Evolutionary conservation across 2,113 vertebrate species (phyloP).

Genomic region (Catagonus wagneri): DNA sequence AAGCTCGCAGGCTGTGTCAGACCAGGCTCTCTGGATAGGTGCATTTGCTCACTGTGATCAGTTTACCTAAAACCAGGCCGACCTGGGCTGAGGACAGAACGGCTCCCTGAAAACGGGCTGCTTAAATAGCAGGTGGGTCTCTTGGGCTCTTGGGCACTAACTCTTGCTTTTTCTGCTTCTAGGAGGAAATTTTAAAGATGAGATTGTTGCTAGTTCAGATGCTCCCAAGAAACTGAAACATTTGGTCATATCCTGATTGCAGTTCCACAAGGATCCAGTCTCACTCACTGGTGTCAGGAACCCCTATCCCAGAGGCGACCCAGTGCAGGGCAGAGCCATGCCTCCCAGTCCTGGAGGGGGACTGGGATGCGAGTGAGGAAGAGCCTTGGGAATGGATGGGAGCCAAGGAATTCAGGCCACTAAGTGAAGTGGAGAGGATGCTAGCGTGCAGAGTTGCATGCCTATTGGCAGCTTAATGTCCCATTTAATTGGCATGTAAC

Average conservation of each 20-base stretch:
- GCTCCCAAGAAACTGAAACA: background rate
- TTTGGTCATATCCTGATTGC: background rate
- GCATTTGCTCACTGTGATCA: background rate
- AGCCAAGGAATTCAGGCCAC: conserved; percentile 44
- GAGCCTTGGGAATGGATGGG: background rate
- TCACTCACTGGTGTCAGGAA: background rate
- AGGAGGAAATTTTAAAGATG: conserved; percentile 3
- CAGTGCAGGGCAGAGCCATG: background rate
- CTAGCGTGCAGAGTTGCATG: background rate
- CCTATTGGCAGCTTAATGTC: conserved; percentile 48
- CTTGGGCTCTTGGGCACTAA: background rate
- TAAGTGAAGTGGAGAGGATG: conserved; percentile 29
- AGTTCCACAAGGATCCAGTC: background rate
- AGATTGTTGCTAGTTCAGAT: background rate
- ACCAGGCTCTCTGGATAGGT: background rate
- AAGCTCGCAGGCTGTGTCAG: background rate
- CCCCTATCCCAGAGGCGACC: background rate
- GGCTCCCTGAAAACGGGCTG: background rate
- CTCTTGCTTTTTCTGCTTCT: background rate
- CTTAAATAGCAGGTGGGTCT: background rate
- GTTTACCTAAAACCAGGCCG: background rate
- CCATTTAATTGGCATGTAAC: conserved; percentile 39
- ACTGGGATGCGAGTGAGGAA: background rate
- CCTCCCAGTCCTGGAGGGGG: background rate
- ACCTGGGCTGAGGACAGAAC: background rate